phyloP scores from a whole-genome alignment of 1,140 invertebrate genomes.

The Neodiprion pinetum region DNA sequence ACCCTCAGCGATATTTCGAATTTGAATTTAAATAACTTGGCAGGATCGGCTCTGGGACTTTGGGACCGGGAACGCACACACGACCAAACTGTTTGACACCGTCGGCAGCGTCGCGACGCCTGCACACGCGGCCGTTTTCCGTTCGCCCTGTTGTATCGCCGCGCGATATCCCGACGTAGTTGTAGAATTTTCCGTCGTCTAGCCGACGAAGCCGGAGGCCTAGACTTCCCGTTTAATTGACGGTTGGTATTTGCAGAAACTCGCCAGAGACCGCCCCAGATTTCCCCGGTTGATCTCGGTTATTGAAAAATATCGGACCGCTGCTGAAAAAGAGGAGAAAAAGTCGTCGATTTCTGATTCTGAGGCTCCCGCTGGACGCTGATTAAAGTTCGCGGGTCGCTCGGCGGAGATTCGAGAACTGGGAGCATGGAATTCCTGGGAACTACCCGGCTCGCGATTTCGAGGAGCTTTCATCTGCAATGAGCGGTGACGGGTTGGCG shows the following conservation, averaged over 20 bases:
- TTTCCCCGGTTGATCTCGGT: slow-evolving; percentile 50
- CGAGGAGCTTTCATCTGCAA: too few relatives aligned
- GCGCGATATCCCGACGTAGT: background rate
- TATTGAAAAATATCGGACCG: background rate
- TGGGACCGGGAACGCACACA: slow-evolving; percentile 56
- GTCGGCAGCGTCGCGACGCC: background rate
- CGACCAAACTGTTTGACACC: background rate
- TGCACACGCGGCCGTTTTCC: background rate
- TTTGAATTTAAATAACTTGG: slow-evolving; percentile 66
- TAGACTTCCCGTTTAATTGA: slow-evolving; percentile 39
- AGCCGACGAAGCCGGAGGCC: background rate
- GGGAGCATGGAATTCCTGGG: too few relatives aligned
- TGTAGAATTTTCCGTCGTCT: background rate
- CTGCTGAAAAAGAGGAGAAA: too few relatives aligned
- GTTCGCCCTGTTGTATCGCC: background rate
- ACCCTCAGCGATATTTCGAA: slow-evolving; percentile 64
- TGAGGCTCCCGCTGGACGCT: background rate
- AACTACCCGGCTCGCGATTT: too few relatives aligned
- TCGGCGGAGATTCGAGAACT: too few relatives aligned
- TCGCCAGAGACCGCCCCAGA: slow-evolving; percentile 38
- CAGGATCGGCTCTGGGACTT: slow-evolving; percentile 62
- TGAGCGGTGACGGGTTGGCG: too few relatives aligned
- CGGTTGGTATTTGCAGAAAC: slow-evolving; percentile 55
- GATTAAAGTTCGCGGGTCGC: too few relatives aligned
- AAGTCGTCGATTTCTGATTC: too few relatives aligned